Conservation (phyloP, 2,888 invertebrate genomes). For the Pseudoips prasinana region DNA sequence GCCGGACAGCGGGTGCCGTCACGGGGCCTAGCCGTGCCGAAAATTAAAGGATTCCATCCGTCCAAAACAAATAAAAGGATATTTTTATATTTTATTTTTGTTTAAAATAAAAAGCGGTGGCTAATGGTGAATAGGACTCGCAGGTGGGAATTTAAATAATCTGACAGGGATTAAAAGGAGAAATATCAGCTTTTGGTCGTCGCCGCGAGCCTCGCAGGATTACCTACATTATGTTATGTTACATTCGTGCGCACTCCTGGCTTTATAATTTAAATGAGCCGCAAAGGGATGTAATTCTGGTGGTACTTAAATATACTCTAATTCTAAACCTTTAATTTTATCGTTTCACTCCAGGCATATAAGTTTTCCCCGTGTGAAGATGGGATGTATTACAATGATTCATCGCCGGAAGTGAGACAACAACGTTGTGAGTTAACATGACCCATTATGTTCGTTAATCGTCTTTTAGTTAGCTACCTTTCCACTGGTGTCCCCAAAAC, state of each 20-base stretch:
- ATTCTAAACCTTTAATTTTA: too few relatives aligned
- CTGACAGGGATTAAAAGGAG: slow-evolving; percentile 81
- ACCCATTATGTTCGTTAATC: too few relatives aligned
- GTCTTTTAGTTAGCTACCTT: too few relatives aligned
- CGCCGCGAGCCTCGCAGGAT: slow-evolving; percentile 56
- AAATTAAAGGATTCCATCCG: slow-evolving; percentile 80
- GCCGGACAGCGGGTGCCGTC: slow-evolving; percentile 56
- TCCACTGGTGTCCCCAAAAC: too few relatives aligned
- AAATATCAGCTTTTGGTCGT: slow-evolving; percentile 80
- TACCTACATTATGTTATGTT: slow-evolving; percentile 67
- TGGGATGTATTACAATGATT: too few relatives aligned
- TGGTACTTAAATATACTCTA: too few relatives aligned
- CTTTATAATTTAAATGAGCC: slow-evolving; percentile 66
- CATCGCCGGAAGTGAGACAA: too few relatives aligned
- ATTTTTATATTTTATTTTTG: slow-evolving; percentile 81
- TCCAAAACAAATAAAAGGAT: slow-evolving; percentile 79
- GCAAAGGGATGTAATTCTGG: too few relatives aligned
- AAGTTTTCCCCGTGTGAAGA: too few relatives aligned
- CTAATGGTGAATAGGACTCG: slow-evolving; percentile 60
- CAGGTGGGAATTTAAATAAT: slow-evolving; percentile 83
- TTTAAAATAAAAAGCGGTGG: slow-evolving; percentile 65
- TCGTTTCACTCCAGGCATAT: too few relatives aligned
- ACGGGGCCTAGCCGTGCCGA: slow-evolving; percentile 70
- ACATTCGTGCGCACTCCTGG: slow-evolving; percentile 52
- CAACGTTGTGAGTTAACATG: too few relatives aligned